Evolutionary conservation across 2,888 invertebrate genomes (phyloP).

Genomic region (Caenorhabditis doughertyi): DNA sequence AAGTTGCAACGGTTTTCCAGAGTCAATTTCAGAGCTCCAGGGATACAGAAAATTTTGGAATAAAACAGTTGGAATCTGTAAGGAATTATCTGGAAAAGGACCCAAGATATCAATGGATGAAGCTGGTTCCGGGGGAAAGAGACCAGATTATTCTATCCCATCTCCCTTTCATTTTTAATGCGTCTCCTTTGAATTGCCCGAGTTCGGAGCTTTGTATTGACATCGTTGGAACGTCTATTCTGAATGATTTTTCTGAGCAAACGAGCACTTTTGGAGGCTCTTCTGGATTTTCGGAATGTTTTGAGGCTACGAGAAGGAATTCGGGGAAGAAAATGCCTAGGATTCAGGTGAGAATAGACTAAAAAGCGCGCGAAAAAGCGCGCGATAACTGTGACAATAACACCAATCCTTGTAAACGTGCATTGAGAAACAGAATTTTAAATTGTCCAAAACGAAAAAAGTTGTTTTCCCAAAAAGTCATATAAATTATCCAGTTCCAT

Average conservation of each 20-base stretch:
- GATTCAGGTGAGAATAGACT: conserved; percentile 19
- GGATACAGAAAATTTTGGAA: neutral
- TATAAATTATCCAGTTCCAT: too few relatives aligned
- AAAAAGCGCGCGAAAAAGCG: too few relatives aligned
- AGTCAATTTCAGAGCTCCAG: neutral
- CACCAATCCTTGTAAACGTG: too few relatives aligned
- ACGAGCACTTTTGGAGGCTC: conserved; percentile 27
- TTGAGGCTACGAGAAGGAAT: conserved; percentile 64
- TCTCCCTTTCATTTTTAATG: conserved; percentile 35
- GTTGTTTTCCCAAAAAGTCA: too few relatives aligned
- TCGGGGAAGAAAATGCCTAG: conserved; percentile 40
- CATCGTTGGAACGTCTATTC: conserved; percentile 52
- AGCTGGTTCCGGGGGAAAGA: neutral
- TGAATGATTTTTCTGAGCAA: conserved; percentile 60
- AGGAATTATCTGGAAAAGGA: conserved; percentile 49
- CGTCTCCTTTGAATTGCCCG: conserved; percentile 65
- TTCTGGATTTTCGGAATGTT: conserved; percentile 61
- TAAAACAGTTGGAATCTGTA: conserved; percentile 37
- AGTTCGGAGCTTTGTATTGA: conserved; percentile 68
- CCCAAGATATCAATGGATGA: conserved; percentile 42
- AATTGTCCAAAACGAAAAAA: too few relatives aligned
- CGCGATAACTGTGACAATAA: too few relatives aligned
- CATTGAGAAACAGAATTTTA: too few relatives aligned
- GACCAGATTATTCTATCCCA: neutral
- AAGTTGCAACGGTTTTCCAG: conserved; percentile 48